A percentile compares a stretch with the other conserved stretches of the same genome.
phyloP scores from a whole-genome alignment of 2,888 invertebrate genomes.

The Pomacea canaliculata region DNA sequence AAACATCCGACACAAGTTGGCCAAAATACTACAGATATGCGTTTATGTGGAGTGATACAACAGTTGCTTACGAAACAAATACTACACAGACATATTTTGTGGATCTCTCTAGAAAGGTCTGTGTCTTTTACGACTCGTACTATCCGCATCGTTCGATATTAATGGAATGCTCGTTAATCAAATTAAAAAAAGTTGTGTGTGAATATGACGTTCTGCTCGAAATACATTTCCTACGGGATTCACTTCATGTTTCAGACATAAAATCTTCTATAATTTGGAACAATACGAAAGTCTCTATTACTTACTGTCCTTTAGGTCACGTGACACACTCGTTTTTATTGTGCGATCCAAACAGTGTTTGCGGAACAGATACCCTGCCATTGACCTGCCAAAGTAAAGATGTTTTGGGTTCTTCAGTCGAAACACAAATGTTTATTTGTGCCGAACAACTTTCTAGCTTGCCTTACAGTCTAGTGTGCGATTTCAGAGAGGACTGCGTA shows the following conservation, averaged over 20 bases:
- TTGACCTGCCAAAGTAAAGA: background rate
- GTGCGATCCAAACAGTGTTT: slow-evolving; percentile 7
- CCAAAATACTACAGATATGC: slow-evolving; percentile 3
- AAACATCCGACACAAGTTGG: background rate
- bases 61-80: slow-evolving; percentile 1
- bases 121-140: background rate
- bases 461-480: slow-evolving; percentile 12
- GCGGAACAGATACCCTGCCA: background rate
- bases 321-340: slow-evolving; percentile 3
- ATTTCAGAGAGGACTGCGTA: slow-evolving; percentile 14
- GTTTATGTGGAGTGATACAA: slow-evolving; percentile 4
- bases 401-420: background rate
- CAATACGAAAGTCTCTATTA: background rate
- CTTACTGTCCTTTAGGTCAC: slow-evolving; percentile 7
- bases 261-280: background rate
- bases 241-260: too few relatives aligned
- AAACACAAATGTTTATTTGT: background rate
- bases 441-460: background rate
- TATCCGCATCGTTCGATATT: too few relatives aligned
- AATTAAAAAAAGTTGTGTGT: too few relatives aligned
- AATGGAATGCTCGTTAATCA: too few relatives aligned
- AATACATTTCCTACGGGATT: too few relatives aligned
- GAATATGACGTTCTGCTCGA: too few relatives aligned
- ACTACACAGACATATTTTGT: background rate
- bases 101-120: background rate